Conservation (phyloP, 2,797 vertebrate genomes). For the Sebastes trivittatus region DNA sequence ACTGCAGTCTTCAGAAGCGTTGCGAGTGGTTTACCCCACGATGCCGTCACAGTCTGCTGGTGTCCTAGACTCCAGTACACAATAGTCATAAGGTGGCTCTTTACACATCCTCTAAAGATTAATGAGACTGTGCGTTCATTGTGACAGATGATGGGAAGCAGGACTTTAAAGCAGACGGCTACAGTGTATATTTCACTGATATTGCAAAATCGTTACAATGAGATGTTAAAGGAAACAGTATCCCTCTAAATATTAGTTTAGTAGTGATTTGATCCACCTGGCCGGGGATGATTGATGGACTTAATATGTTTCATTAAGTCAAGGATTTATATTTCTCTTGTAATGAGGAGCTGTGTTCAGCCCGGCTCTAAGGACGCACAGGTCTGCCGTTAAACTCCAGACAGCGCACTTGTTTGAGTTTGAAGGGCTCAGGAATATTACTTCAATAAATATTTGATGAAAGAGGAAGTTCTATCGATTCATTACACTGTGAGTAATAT, state of each 20-base stretch:
- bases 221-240: constrained; percentile 13
- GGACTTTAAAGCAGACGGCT: constrained; percentile 17
- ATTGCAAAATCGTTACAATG: constrained; percentile 21
- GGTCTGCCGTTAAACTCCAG: constrained; percentile 31
- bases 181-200: constrained; percentile 13
- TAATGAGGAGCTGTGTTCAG: constrained; percentile 41
- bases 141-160: constrained; percentile 38
- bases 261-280: constrained; percentile 38
- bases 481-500: constrained; percentile 69
- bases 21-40: constrained; percentile 38
- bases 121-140: constrained; percentile 37
- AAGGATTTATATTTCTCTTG: constrained; percentile 50
- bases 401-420: constrained; percentile 50
- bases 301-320: constrained; percentile 63
- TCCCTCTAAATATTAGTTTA: constrained; percentile 51
- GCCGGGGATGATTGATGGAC: constrained; percentile 54
- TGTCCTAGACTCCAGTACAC: constrained; percentile 43
- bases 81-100: constrained; percentile 29
- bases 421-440: constrained; percentile 74
- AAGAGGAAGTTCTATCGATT: constrained; percentile 76
- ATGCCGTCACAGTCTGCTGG: constrained; percentile 48
- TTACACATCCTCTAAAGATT: constrained; percentile 39
- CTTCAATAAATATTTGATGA: constrained; percentile 87
- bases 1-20: constrained; percentile 29
- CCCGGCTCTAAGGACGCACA: constrained; percentile 15